Evolutionary conservation across 2,888 invertebrate species (phyloP).

Genomic region (Taphrorychus bicolor): DNA sequence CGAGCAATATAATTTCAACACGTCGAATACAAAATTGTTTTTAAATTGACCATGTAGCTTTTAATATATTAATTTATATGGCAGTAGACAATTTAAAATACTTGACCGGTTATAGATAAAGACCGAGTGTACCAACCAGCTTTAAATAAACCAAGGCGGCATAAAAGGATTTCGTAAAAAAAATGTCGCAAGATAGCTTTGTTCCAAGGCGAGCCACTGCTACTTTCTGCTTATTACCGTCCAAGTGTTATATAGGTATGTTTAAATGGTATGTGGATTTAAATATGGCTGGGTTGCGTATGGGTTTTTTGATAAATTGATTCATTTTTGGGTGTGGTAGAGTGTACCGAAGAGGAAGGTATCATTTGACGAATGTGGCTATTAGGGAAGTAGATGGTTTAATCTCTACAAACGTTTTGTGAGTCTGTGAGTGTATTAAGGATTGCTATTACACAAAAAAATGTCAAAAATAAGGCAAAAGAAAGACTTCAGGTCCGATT

Average conservation of each 20-base stretch:
- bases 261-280: not conserved
- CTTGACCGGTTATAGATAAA: not conserved
- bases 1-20: not conserved
- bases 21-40: not conserved
- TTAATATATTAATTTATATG: not conserved
- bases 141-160: not conserved
- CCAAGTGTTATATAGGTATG: not conserved
- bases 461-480: too few relatives aligned
- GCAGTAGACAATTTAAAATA: not conserved
- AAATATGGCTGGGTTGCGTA: not conserved
- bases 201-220: slow-evolving; percentile 49
- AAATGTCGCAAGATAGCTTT: slow-evolving; percentile 46
- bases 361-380: too few relatives aligned
- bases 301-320: not conserved
- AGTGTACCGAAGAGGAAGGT: too few relatives aligned
- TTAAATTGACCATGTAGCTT: not conserved
- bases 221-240: slow-evolving; percentile 42
- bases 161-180: slow-evolving; percentile 29
- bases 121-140: not conserved
- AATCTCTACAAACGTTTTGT: too few relatives aligned
- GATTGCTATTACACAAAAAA: too few relatives aligned
- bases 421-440: too few relatives aligned
- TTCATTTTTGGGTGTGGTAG: too few relatives aligned
- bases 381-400: too few relatives aligned
- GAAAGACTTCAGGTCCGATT: too few relatives aligned